Base-by-base conservation (phyloP, 2,113 vertebrate species). In the Prinia subflava region DNA sequence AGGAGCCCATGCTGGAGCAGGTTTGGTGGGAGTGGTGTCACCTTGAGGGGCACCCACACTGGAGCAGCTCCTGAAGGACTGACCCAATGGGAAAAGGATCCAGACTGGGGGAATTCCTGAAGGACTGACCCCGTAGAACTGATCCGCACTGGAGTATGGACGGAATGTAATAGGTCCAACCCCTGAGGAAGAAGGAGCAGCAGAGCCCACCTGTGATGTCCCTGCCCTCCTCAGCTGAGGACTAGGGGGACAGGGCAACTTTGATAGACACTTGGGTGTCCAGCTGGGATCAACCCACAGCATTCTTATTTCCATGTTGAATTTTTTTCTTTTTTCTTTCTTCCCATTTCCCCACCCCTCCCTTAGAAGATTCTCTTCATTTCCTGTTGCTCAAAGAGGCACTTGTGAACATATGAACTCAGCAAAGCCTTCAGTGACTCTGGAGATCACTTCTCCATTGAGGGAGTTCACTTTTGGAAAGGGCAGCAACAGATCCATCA, bases 261-360 rank as follows among this genome's bases (percentile, higher is more conserved):
- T 11, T 47, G 24, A 4, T 22, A 19, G 37, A 22, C 33, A 3
- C 52, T 18, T 9, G 25, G 19, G 5, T 47, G 18, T 39, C 10
- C 33, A 59, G 10, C 33, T 1, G 1, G 13, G 22, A 46, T 27
- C 49, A n/a, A 15, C 42, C 19, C 65, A 39, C 42, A 15, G n/a
- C 28, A 13, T 18, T 39, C 20, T 67, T 50, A 52, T 59, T 87
- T 44, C 41, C 52, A 63, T 11, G 2, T 0, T 47, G 20, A 6
- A 2, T n/a, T 39, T 24, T 25, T 53, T 35, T 2, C 3, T 47
- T 75, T 25, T 31, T 33, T 65, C 35, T 9, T 16, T 31, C 23
- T 25, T 33, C 6, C 8, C 19, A 5, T 35, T 59, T 20, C 30
- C 30, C 11, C 4, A 1, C 24, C 3, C 4, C 8, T 10, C 5